Conservation (phyloP, 1,140 invertebrate species). For the Bombus affinis region DNA sequence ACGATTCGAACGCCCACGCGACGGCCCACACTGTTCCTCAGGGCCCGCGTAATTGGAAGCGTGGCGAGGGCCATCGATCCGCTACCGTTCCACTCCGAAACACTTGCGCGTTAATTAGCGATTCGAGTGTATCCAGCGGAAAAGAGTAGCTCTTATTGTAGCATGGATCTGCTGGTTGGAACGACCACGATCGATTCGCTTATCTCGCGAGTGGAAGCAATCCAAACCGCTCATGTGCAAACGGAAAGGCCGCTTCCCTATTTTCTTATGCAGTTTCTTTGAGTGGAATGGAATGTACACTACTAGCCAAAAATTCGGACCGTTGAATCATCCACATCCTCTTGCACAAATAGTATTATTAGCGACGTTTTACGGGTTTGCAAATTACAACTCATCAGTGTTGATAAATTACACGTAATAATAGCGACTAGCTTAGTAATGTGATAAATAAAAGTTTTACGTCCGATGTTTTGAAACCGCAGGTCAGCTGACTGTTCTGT, state of each 20-base stretch:
- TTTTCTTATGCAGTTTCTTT: neutral
- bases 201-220: neutral
- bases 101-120: neutral
- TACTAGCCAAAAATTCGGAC: neutral
- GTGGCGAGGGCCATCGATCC: conserved; percentile 26
- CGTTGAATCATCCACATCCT: neutral
- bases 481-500: too few relatives aligned
- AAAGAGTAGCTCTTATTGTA: neutral
- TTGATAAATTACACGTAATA: too few relatives aligned
- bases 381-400: too few relatives aligned
- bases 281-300: neutral
- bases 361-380: too few relatives aligned
- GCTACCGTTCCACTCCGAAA: neutral
- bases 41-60: neutral
- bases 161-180: neutral
- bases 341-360: neutral
- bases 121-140: neutral
- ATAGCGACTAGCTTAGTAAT: too few relatives aligned
- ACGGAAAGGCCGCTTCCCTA: neutral
- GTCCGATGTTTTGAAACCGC: too few relatives aligned
- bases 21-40: neutral
- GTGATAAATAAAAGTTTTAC: too few relatives aligned
- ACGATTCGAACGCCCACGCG: neutral
- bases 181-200: conserved; percentile 9
- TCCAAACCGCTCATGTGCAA: conserved; percentile 7